Base-by-base conservation (phyloP, 2,888 invertebrate genomes). In the Cerastis leucographa region DNA sequence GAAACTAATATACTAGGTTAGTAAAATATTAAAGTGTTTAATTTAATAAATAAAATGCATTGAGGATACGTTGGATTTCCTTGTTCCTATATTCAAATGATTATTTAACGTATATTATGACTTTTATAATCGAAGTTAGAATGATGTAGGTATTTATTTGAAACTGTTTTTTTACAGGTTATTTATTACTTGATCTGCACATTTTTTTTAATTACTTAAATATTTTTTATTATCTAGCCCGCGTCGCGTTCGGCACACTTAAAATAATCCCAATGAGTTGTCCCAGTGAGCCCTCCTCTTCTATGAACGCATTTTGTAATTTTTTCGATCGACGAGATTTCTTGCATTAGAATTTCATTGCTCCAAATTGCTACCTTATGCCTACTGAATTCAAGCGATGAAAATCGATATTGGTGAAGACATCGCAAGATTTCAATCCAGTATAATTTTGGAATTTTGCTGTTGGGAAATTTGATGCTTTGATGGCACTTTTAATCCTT, bases 241-340 rank as follows among this genome's bases (percentile, higher is more conserved):
- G n/a, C n/a, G n/a, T n/a, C n/a, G n/a, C n/a, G n/a, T n/a, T n/a
- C n/a, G n/a, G n/a, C n/a, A n/a, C n/a, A n/a, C n/a, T n/a, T n/a
- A 59, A 59, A 35, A 59, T 59, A 35, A 35, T 61, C 61, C 9
- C 35, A 19, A 35, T 19, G 35, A 61, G 4, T 56, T 14, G 35
- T 40, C n/a, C n/a, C n/a, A n/a, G n/a, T 7, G 22, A 29, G 22
- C 22, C 9, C 29, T 9, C 9, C 19, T 8, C 19, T 61, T 22
- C 40, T 80, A 42, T 80, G 49, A 56, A 67, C 29, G 29, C 62
- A 56, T 67, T 74, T 62, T 42, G n/a, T 42, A 74, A 74, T 74
- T 79, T 46, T 54, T 67, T 29, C 29, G 2, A 54, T 49, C 56
- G 46, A 67, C n/a, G 46, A n/a, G 1, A 14, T 42, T 56, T 40